Percentiles rank a stretch among this genome's conserved stretches.
Conservation (phyloP, 2,113 vertebrate species). For the Cathartes aura region DNA sequence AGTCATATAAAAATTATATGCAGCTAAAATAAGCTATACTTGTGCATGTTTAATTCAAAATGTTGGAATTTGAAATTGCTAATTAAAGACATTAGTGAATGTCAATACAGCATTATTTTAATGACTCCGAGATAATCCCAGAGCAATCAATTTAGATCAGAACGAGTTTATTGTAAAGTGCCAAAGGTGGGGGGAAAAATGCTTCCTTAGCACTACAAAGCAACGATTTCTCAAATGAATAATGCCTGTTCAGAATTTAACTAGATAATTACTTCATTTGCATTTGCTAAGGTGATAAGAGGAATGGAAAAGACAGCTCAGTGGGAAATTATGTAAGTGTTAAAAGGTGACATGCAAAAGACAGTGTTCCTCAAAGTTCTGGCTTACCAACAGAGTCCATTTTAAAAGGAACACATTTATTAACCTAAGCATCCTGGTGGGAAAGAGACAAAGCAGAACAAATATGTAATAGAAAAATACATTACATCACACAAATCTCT, state of each 20-base stretch:
- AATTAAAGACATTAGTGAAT: constrained; percentile 88
- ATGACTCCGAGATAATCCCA: constrained; percentile 88
- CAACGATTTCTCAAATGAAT: constrained; percentile 83
- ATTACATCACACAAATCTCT: background rate
- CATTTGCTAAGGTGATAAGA: constrained; percentile 71
- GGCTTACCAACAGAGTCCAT: background rate
- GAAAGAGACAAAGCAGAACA: background rate
- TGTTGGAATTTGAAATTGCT: constrained; percentile 83
- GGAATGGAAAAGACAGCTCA: constrained; percentile 53
- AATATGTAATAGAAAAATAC: background rate
- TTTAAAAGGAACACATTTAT: background rate
- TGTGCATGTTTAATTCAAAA: constrained; percentile 81
- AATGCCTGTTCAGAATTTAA: constrained; percentile 78
- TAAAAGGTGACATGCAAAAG: constrained; percentile 45
- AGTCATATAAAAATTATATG: constrained; percentile 74
- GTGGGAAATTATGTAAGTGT: constrained; percentile 63
- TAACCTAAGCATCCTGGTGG: background rate
- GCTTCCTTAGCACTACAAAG: constrained; percentile 78
- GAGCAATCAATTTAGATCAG: constrained; percentile 91
- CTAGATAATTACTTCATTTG: constrained; percentile 77
- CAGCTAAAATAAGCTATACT: constrained; percentile 78
- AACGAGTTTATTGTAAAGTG: constrained; percentile 83
- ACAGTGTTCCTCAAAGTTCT: constrained; percentile 19
- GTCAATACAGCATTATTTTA: constrained; percentile 93
- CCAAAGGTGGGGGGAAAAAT: constrained; percentile 80